Evolutionary conservation across 1,140 invertebrate species (phyloP).

Genomic region (Orchestia grillus): DNA sequence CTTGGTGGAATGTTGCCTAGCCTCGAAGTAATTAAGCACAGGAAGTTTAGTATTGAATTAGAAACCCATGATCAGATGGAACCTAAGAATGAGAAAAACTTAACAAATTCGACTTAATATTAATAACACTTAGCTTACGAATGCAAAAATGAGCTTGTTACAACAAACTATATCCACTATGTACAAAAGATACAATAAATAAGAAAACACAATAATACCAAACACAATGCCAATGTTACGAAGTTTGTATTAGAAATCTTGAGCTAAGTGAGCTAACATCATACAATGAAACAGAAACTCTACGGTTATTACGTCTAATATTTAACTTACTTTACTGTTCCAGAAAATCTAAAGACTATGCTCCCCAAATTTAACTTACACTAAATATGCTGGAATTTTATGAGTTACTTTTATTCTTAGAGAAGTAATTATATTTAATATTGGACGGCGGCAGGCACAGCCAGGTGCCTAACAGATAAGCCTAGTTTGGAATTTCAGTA

Average conservation of each 20-base stretch:
- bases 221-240: slow-evolving; percentile 45
- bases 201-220: slow-evolving; percentile 49
- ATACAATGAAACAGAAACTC: neutral
- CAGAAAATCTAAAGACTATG: neutral
- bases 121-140: slow-evolving; percentile 18
- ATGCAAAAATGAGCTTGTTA: neutral
- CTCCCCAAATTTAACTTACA: neutral
- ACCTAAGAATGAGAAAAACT: neutral
- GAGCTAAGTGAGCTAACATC: neutral
- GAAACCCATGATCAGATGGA: neutral
- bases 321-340: neutral
- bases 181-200: slow-evolving; percentile 44
- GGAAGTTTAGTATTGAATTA: neutral
- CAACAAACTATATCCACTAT: slow-evolving; percentile 1
- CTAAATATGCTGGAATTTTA: neutral
- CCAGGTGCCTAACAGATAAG: neutral
- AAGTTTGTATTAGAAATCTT: neutral
- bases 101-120: neutral
- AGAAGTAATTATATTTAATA: neutral
- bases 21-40: neutral
- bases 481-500: neutral
- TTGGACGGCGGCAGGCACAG: neutral
- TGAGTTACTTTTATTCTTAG: neutral
- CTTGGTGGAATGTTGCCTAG: neutral
- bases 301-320: neutral